Base-by-base conservation (phyloP, 2,113 vertebrate genomes). In the Tinamus guttatus region DNA sequence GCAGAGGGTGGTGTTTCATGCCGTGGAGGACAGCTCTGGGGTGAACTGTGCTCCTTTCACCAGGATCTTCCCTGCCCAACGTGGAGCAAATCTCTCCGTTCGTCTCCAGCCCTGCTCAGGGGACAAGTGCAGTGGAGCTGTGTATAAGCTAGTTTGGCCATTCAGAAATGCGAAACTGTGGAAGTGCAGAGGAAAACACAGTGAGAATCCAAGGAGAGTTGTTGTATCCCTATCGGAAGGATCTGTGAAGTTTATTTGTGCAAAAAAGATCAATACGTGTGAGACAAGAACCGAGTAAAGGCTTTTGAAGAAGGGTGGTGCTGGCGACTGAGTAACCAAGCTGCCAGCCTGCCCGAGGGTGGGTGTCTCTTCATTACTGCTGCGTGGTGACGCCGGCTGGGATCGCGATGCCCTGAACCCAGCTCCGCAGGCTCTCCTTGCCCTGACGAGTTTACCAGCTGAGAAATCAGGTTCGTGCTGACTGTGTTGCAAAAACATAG, bases 391-490 rank as follows among this genome's bases (percentile, higher is more conserved):
- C 34, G 69, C 82, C 65, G 32, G 47, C 25, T 52, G 81, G 73
- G 85, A 92, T 93, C 94, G 89, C 77, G 85, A 91, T 92, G 65
- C 64, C 67, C 81, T 94, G 94, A 96, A 92, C 93, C 85, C 88
- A 56, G 19, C 92, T 88, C 92, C 93, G 92, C 95, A 83, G 93
- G 92, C 58, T 91, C 43, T 79, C 90, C 62, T 81, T 86, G 76
- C 80, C 85, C 88, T 95, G 77, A 79, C 85, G 77, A 89, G 47
- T 81, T 90, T 96, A 92, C 90, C 94, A 94, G 90, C 85, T 79
- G 77, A 90, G 69, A 94, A 94, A 90, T 94, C 76, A 93, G 58
- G 62, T 92, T 94, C 80, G 43, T 79, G 94, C 94, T 95, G 94
- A 69, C 81, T 79, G 11, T 75, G 62, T 86, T 94, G 86, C 15